Evolutionary conservation across 2,113 vertebrate species (phyloP).

Genomic region (Sebastes fasciatus): DNA sequence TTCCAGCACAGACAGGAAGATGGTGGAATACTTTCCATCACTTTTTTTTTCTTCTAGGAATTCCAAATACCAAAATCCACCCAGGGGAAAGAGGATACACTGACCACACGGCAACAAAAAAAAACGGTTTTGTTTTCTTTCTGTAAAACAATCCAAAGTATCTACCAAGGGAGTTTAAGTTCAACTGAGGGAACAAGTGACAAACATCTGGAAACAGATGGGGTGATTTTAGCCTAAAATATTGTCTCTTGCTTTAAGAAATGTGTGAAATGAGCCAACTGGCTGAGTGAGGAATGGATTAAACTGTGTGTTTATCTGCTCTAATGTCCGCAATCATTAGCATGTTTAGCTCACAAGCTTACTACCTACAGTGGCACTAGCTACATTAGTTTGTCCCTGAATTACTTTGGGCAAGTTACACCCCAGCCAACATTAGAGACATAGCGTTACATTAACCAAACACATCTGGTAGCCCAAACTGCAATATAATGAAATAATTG

Average conservation of each 20-base stretch:
- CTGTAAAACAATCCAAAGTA: constrained; percentile 52
- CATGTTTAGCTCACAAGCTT: neutral
- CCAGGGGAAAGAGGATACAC: constrained; percentile 47
- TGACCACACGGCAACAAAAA: constrained; percentile 10
- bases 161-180: constrained; percentile 24
- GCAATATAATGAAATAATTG: no score
- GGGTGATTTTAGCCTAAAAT: constrained; percentile 38
- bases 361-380: neutral
- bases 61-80: constrained; percentile 62
- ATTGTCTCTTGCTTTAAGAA: constrained; percentile 17
- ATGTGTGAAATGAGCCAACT: constrained; percentile 31
- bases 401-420: no score
- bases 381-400: neutral
- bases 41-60: constrained; percentile 44
- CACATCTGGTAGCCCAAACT: neutral
- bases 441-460: no score
- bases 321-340: neutral
- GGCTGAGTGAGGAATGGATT: neutral
- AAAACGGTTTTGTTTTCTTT: constrained; percentile 49
- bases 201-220: constrained; percentile 64
- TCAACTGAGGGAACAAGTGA: constrained; percentile 61
- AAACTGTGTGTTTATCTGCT: neutral
- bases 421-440: no score
- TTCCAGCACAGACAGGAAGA: constrained; percentile 58
- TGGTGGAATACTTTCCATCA: constrained; percentile 53